Evolutionary conservation across 1,140 invertebrate genomes (phyloP).

Genomic region (Thaumatotibia leucotreta): DNA sequence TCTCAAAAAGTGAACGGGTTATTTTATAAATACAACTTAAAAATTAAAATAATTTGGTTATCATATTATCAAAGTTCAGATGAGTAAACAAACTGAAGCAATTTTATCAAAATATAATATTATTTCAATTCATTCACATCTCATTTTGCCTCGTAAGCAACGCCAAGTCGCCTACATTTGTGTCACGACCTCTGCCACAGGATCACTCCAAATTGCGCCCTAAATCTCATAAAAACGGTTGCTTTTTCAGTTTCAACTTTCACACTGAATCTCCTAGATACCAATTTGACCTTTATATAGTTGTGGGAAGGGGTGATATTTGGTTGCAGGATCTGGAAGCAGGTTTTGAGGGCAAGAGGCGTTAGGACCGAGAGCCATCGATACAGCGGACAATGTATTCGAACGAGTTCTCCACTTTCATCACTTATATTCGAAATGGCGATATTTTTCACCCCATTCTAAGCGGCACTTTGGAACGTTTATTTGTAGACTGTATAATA

Average conservation of each 20-base stretch:
- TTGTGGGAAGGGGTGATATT: background rate
- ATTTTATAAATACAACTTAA: too few relatives aligned
- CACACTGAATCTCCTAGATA: background rate
- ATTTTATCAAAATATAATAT: background rate
- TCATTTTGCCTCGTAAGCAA: background rate
- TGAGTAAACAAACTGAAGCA: background rate
- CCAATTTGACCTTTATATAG: background rate
- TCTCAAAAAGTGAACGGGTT: too few relatives aligned
- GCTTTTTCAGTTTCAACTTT: background rate
- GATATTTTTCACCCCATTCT: conserved; percentile 7
- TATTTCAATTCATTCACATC: conserved; percentile 2
- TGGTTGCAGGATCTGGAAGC: background rate
- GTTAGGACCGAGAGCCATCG: conserved; percentile 3
- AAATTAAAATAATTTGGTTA: too few relatives aligned
- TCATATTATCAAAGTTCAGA: too few relatives aligned
- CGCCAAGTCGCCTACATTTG: background rate
- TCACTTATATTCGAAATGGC: conserved; percentile 7
- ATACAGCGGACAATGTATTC: background rate
- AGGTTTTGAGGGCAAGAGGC: conserved; percentile 10
- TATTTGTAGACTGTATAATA: too few relatives aligned
- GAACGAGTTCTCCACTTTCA: background rate
- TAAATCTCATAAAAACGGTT: background rate
- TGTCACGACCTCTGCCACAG: background rate
- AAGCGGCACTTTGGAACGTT: background rate
- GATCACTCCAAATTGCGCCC: background rate